Evolutionary conservation across 2,888 invertebrate species (phyloP).

Genomic region (Drosophila gaucha): DNA sequence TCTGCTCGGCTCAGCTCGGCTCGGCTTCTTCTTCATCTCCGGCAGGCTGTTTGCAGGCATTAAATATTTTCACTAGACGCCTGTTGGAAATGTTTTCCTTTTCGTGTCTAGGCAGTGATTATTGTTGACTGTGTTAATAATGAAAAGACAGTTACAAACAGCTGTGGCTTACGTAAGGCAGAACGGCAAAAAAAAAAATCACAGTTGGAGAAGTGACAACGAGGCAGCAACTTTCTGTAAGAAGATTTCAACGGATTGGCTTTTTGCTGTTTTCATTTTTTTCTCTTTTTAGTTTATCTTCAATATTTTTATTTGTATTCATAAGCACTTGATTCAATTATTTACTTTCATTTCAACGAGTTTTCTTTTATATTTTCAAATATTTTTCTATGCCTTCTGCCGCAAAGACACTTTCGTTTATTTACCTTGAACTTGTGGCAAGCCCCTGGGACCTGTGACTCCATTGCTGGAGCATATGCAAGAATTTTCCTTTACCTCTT

Average conservation of each 20-base stretch:
- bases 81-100: conserved; percentile 65
- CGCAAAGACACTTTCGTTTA: not conserved
- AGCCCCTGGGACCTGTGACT: not conserved
- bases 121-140: conserved; percentile 77
- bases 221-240: not conserved
- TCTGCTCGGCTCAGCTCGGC: conserved; percentile 3
- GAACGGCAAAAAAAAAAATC: not conserved
- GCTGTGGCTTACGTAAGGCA: conserved; percentile 53
- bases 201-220: not conserved
- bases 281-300: not conserved
- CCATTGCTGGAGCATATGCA: not conserved
- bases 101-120: conserved; percentile 68
- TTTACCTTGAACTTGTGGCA: not conserved
- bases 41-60: conserved; percentile 72
- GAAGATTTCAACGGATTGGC: conserved; percentile 20
- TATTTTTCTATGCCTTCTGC: not conserved
- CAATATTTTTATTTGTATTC: not conserved
- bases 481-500: not conserved
- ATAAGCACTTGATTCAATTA: no score
- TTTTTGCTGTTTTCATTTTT: not conserved
- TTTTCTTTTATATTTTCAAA: not conserved
- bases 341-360: not conserved
- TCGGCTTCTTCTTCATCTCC: conserved; percentile 21
- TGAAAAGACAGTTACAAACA: conserved; percentile 69
- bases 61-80: conserved; percentile 74